These are phyloP conservation scores for Campylorhamphus procurvoides DNA, from an alignment of 2,113 vertebrate species.

Conservation along the genomic window DNA sequence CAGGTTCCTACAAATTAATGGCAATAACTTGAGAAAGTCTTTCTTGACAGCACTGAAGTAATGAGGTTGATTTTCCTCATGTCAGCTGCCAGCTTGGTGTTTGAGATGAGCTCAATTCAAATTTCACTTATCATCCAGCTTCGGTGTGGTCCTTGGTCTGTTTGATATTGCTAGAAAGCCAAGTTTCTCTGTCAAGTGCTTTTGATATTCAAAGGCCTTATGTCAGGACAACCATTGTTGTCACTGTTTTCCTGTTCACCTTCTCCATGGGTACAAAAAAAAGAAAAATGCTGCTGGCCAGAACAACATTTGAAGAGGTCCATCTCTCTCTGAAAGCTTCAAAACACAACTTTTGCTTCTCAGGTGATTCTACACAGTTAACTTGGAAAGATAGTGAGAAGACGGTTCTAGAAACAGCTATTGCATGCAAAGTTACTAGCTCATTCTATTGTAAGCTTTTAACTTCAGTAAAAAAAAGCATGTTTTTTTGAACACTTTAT, in stretches of 20 bases:
- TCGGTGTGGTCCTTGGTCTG: background rate
- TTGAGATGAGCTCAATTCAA: background rate
- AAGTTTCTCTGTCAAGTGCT: background rate
- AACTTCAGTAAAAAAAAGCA: background rate
- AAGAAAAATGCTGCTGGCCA: background rate
- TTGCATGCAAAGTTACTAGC: background rate
- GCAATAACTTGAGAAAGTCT: background rate
- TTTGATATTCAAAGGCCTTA: background rate
- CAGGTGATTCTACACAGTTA: background rate
- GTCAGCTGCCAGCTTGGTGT: background rate
- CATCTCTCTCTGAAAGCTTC: background rate
- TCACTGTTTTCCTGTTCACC: background rate
- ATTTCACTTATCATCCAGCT: background rate
- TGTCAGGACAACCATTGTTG: background rate
- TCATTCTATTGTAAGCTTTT: background rate
- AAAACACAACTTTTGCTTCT: background rate
- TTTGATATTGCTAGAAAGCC: background rate
- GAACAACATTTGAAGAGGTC: background rate
- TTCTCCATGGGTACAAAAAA: background rate
- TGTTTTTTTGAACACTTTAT: background rate
- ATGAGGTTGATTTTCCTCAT: background rate
- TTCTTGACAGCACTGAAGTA: background rate
- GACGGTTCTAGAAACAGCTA: background rate
- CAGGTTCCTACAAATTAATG: background rate
- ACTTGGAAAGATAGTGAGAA: background rate